Evolutionary conservation across 2,888 invertebrate genomes (phyloP), one percentile per base, ranked within the genome.

Genomic region (Sinodicranocentrus sp.): DNA sequence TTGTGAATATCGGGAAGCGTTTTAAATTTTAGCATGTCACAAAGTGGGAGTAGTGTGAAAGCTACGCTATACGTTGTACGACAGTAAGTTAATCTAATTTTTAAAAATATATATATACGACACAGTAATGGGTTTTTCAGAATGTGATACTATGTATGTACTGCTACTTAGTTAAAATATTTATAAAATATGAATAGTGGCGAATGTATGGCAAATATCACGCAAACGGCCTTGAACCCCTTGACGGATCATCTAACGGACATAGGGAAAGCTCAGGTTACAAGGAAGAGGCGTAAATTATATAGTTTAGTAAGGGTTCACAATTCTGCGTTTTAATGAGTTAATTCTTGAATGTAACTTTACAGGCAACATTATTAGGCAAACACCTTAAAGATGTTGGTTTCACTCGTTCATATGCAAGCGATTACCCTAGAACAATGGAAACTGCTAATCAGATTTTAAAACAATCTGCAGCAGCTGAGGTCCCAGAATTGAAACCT

Each of bases 391-490:
- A 70, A 48, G 15, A 63, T 17, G 52, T 79, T 33, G 6, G 21
- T 8, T 79, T 79, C 33, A 79, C 63, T 13, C 44, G 63, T 3
- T 70, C 71, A 10, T 79, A 28, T 43, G 70, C 79, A 8, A 79
- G 79, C 23, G 79, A 79, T 15, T 79, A 79, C 25, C 79, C 79
- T 10, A 26, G 79, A 8, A 39, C 63, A 10, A 26, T 23, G 25
- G 79, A 79, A 15, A 79, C 79, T 15, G 79, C 71, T 5, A 43
- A 79, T 13, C 43, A 70, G 1, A 70, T 78, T n/a, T 61, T 78
- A 23, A 19, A 43, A 28, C 57, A 78, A n/a, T 59, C 57, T 1
- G 59, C 68, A 59, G 28, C 15, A 1, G 8, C 68, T 3, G 25
- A 26, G 1, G 59, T 54, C 67, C 17, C 17, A 5, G 17, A 26